phyloP scores from a whole-genome alignment of 2,888 invertebrate genomes.

The Lithophane ornitopus region DNA sequence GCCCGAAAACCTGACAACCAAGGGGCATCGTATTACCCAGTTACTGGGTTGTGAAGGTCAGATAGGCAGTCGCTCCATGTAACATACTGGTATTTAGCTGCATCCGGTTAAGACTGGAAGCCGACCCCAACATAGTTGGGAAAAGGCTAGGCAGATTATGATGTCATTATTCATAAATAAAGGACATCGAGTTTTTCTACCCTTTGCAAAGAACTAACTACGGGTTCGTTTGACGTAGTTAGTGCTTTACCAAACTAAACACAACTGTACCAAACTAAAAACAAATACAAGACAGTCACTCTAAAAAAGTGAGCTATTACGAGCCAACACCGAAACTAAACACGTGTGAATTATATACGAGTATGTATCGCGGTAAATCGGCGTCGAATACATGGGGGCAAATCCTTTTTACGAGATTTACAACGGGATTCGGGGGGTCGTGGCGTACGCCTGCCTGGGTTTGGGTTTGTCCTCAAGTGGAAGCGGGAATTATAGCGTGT shows the following conservation, averaged over 20 bases:
- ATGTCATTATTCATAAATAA: background rate
- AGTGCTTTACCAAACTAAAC: too few relatives aligned
- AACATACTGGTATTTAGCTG: too few relatives aligned
- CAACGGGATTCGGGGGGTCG: constrained; percentile 81
- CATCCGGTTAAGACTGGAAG: too few relatives aligned
- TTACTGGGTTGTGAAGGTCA: too few relatives aligned
- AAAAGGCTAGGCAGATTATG: too few relatives aligned
- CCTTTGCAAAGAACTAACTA: background rate
- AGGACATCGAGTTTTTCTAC: background rate
- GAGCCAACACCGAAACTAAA: constrained; percentile 49
- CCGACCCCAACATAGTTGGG: too few relatives aligned
- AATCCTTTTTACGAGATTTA: constrained; percentile 89
- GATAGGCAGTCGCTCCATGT: too few relatives aligned
- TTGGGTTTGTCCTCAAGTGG: constrained; percentile 24
- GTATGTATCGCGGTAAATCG: constrained; percentile 84
- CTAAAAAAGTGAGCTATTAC: constrained; percentile 49
- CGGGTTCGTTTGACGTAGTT: too few relatives aligned
- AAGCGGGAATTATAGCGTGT: constrained; percentile 4
- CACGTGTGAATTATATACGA: constrained; percentile 73
- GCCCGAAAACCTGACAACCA: too few relatives aligned
- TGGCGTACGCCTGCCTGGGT: constrained; percentile 79
- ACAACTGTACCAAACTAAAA: constrained; percentile 10
- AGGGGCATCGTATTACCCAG: too few relatives aligned
- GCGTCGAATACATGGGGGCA: constrained; percentile 82
- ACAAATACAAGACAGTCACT: constrained; percentile 5